Percentiles rank a stretch among this genome's conserved stretches.
phyloP scores from a whole-genome alignment of 2,113 vertebrate species.

The Chaenogobius annularis region DNA sequence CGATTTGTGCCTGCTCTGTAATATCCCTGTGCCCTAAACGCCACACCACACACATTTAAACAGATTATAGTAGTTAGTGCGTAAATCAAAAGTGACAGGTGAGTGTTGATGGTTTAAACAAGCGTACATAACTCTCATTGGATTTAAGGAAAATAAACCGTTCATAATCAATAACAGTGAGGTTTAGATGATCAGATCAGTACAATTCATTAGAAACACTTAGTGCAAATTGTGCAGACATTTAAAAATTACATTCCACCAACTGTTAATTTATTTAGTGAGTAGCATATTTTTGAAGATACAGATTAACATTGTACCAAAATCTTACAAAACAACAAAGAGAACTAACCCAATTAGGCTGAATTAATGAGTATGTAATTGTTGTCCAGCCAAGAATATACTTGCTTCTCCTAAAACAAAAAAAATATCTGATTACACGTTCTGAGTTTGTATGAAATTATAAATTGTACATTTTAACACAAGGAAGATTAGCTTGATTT shows the following conservation, averaged over 20 bases:
- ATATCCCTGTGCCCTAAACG: not conserved
- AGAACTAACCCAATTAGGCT: too few species aligned
- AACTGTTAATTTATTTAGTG: not conserved
- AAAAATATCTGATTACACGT: too few species aligned
- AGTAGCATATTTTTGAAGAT: too few species aligned
- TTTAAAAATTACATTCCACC: not conserved
- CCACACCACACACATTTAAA: not conserved
- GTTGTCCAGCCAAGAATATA: too few species aligned
- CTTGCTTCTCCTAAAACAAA: too few species aligned
- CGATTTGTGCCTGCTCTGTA: slow-evolving; percentile 2
- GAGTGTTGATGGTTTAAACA: not conserved
- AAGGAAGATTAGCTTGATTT: too few species aligned
- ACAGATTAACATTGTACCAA: too few species aligned
- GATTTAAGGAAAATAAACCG: not conserved
- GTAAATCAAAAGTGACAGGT: slow-evolving; percentile 6
- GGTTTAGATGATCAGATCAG: not conserved
- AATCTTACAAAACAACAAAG: too few species aligned
- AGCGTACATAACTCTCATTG: not conserved
- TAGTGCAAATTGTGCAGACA: not conserved
- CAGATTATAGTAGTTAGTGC: not conserved
- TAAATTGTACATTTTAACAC: too few species aligned
- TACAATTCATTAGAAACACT: not conserved
- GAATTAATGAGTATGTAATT: too few species aligned
- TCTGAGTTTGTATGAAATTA: too few species aligned
- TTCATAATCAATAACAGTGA: not conserved